Conservation (phyloP, 2,797 vertebrate genomes). For the Rhinichthys osculus region DNA sequence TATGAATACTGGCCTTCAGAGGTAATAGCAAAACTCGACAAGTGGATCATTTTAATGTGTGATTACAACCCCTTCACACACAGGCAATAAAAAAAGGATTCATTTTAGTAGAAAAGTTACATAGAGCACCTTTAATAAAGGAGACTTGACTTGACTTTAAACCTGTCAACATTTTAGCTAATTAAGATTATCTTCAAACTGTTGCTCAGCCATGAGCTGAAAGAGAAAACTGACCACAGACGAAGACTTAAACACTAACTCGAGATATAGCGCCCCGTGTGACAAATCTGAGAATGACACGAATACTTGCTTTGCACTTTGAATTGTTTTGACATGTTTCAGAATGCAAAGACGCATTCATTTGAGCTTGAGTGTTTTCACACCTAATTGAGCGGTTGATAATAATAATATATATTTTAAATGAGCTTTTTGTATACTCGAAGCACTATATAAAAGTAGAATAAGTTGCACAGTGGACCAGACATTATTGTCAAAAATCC, state of each 20-base stretch:
- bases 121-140: no score
- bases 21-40: no score
- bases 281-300: not conserved
- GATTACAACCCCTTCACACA: no score
- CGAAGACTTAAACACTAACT: not conserved
- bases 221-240: not conserved
- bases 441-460: not conserved
- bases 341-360: not conserved
- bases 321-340: no score
- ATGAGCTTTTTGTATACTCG: not conserved
- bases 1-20: no score
- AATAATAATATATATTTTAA: not conserved
- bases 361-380: not conserved
- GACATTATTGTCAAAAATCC: not conserved
- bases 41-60: no score
- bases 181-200: not conserved
- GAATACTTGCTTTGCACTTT: not conserved
- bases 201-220: not conserved
- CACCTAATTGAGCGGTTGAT: not conserved
- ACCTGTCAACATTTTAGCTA: not conserved
- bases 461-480: not conserved
- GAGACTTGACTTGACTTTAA: not conserved
- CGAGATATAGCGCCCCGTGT: not conserved
- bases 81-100: no score
- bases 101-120: no score